phyloP scores from a whole-genome alignment of 1,140 invertebrate genomes.

The Ips nitidus region DNA sequence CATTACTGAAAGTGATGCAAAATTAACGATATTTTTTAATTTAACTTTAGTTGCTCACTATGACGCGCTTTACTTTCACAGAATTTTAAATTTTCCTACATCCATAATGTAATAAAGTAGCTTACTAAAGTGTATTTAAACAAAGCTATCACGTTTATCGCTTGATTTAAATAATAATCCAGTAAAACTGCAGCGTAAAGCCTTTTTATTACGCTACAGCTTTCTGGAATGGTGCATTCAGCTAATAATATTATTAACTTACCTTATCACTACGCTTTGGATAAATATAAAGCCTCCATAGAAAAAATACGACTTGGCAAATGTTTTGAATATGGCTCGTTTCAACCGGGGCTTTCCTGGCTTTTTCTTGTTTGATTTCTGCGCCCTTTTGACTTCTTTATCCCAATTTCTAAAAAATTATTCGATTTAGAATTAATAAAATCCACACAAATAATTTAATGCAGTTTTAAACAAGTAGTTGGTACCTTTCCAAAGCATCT shows the following conservation, averaged over 20 bases:
- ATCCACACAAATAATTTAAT: slow-evolving; percentile 40
- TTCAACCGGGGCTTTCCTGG: slow-evolving; percentile 38
- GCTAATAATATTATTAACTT: slow-evolving; percentile 8
- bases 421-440: slow-evolving; percentile 53
- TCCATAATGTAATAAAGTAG: too few species aligned
- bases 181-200: too few species aligned
- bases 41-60: too few species aligned
- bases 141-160: too few species aligned
- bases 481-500: slow-evolving; percentile 62
- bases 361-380: slow-evolving; percentile 18
- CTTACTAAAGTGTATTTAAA: too few species aligned
- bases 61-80: too few species aligned
- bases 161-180: too few species aligned
- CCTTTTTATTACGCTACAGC: too few species aligned
- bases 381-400: slow-evolving; percentile 53
- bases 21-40: too few species aligned
- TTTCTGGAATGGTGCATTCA: too few species aligned
- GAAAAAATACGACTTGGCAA: slow-evolving; percentile 43
- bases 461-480: slow-evolving; percentile 46
- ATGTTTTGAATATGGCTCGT: slow-evolving; percentile 52
- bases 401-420: slow-evolving; percentile 62
- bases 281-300: slow-evolving; percentile 45
- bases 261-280: slow-evolving; percentile 46
- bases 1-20: too few species aligned
- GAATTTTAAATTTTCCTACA: too few species aligned